Percentiles rank a stretch among this genome's conserved stretches.
phyloP scores from a whole-genome alignment of 1,140 invertebrate species.

The Homarus americanus region DNA sequence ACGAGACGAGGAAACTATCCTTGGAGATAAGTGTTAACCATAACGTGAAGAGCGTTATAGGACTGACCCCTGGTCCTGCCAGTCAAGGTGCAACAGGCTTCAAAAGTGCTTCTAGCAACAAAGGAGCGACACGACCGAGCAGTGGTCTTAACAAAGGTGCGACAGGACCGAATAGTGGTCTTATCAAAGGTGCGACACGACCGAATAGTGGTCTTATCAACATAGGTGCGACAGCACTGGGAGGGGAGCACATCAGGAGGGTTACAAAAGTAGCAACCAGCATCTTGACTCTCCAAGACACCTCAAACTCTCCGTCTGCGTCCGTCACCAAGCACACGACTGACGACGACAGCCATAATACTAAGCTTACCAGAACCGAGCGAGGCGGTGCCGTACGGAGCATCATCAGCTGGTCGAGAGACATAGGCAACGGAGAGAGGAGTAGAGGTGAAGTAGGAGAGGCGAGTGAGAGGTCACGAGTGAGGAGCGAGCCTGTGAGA shows the following conservation, averaged over 20 bases:
- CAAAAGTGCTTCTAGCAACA: neutral
- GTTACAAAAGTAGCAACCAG: neutral
- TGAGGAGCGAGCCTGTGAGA: neutral
- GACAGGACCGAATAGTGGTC: neutral
- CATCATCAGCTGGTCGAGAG: neutral
- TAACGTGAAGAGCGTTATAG: neutral
- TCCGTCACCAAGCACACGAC: neutral
- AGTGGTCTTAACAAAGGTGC: neutral
- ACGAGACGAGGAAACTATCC: neutral
- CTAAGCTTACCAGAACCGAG: no score
- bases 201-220: neutral
- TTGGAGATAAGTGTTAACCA: neutral
- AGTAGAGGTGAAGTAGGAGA: no score
- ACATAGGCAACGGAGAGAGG: neutral
- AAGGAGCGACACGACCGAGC: neutral
- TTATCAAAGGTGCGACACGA: neutral
- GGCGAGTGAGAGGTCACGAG: neutral
- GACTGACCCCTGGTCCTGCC: neutral
- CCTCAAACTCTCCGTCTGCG: neutral
- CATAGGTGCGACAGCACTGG: neutral
- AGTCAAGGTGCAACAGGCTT: neutral
- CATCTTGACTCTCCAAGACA: neutral
- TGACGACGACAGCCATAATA: neutral
- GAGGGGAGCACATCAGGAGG: neutral
- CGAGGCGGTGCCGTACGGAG: neutral